Base-by-base conservation (phyloP, 2,113 vertebrate species). In the Misgurnus mizolepis region DNA sequence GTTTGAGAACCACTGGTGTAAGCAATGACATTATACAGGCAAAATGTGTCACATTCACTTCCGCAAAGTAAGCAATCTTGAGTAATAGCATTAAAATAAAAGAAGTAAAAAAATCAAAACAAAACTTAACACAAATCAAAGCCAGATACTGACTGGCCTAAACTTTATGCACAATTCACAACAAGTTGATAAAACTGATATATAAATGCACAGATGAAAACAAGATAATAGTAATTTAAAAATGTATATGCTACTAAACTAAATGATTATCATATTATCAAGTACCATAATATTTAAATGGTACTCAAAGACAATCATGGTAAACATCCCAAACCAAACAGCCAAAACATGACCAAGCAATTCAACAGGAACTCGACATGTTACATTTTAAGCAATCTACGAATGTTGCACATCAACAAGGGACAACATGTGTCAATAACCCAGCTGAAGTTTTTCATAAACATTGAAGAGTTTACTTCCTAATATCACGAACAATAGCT, bases 391-490 rank as follows among this genome's bases (percentile, higher is more conserved):
- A 81, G 61, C 69, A 73, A 12, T 10, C 18, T 5, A 41, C 18
- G 11, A 15, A 5, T 43, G 8, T 58, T 45, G 14, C 55, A 73
- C 6, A 64, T 49, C 43, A 39, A 75, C 18, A 62, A 15, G 34
- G 18, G 4, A 14, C 55, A 15, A 61, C 39, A n/a, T 0, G 1
- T 47, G 56, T 6, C 39, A 60, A 43, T 8, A 60, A 8, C 4
- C 50, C 7, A 55, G 4, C 68, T 41, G 10, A 73, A 60, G 53
- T 60, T 43, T 22, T 4, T 8, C 10, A 43, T 9, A 49, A 62
- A 75, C 45, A 81, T 56, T 5, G 88, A 90, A 89, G 85, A 91
- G 88, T 91, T 89, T 88, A 89, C 83, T 87, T 85, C 66, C 81
- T 87, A 79, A 87, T n/a, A 76, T 80, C 84, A 76, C 79, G 83